Conservation (phyloP, 2,113 vertebrate genomes). For the Pimephales promelas region DNA sequence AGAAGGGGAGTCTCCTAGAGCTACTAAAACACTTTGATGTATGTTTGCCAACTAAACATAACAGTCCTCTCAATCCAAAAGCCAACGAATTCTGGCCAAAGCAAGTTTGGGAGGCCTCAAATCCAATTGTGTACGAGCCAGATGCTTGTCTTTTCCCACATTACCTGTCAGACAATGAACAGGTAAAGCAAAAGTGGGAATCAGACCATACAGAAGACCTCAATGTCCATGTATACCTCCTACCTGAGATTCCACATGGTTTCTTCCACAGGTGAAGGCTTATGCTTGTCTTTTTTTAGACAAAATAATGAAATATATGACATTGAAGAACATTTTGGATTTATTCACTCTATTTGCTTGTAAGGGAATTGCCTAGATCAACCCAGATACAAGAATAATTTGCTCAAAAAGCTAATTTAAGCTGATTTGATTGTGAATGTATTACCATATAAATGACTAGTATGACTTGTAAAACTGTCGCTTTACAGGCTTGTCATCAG, state of each 20-base stretch:
- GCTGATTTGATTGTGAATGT: background rate
- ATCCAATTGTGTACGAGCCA: background rate
- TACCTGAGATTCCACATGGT: constrained; percentile 70
- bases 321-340: background rate
- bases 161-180: constrained; percentile 64
- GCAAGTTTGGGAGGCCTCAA: constrained; percentile 40
- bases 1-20: constrained; percentile 68
- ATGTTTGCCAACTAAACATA: constrained; percentile 66
- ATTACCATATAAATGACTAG: background rate
- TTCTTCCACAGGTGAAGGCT: constrained; percentile 74
- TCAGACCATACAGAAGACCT: constrained; percentile 68
- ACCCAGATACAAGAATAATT: background rate
- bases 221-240: constrained; percentile 69
- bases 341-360: background rate
- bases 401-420: background rate
- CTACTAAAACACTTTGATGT: constrained; percentile 76
- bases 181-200: constrained; percentile 69
- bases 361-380: background rate
- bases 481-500: constrained; percentile 71
- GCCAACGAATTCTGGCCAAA: constrained; percentile 71
- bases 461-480: background rate
- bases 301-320: background rate
- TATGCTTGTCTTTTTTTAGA: background rate
- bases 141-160: constrained; percentile 72
- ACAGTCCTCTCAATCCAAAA: constrained; percentile 58